Conservation (phyloP, 1,140 invertebrate species). For the Phthorimaea operculella region DNA sequence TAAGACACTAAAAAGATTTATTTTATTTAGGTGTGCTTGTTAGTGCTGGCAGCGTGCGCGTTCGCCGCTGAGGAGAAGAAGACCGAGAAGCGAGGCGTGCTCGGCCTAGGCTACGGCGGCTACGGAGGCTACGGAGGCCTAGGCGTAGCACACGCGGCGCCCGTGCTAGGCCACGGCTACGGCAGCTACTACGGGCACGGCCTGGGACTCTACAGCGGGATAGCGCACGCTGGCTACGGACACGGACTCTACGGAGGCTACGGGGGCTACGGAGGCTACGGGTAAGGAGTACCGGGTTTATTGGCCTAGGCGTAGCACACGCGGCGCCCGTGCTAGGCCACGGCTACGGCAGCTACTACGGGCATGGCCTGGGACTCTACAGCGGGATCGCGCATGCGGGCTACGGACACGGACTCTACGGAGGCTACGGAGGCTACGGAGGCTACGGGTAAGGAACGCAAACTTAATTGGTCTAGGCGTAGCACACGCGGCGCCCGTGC, state of each 20-base stretch:
- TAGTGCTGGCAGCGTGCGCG: conserved; percentile 34
- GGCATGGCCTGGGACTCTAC: no score
- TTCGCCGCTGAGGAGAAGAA: conserved; percentile 50
- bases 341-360: not conserved
- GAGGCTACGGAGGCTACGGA: no score
- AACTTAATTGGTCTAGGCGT: no score
- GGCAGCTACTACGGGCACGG: conserved; percentile 6
- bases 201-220: not conserved
- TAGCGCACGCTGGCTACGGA: not conserved
- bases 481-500: no score
- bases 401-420: no score
- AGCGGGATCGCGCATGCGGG: no score
- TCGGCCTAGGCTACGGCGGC: conserved; percentile 44
- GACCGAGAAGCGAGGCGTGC: conserved; percentile 52
- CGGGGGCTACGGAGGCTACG: no score
- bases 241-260: not conserved
- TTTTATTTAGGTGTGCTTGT: conserved; percentile 36
- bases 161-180: conserved; percentile 12
- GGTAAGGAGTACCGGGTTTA: no score
- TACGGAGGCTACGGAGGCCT: conserved; percentile 14
- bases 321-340: not conserved
- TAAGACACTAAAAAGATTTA: not conserved
- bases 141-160: conserved; percentile 4
- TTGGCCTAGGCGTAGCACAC: no score
- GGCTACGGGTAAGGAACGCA: no score